phyloP scores from a whole-genome alignment of 2,888 invertebrate genomes.

The Drosophila affinis region DNA sequence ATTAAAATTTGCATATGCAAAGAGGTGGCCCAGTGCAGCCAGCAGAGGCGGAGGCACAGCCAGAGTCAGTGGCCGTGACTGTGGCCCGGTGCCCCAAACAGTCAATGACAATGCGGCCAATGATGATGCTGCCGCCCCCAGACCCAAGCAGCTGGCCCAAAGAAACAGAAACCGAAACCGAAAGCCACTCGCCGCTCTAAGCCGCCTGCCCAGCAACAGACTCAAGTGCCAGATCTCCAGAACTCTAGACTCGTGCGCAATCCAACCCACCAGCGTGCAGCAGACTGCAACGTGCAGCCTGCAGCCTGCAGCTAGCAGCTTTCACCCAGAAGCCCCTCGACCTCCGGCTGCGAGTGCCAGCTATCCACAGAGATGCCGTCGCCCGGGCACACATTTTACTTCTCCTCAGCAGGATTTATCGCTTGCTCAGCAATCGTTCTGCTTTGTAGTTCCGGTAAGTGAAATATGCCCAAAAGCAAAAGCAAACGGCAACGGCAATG shows the following conservation, averaged over 20 bases:
- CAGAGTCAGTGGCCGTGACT: slow-evolving; percentile 1
- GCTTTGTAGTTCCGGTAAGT: slow-evolving; percentile 84
- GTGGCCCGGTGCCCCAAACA: slow-evolving; percentile 16
- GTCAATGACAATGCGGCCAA: slow-evolving; percentile 29
- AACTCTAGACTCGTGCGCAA: slow-evolving; percentile 31
- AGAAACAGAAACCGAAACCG: slow-evolving; percentile 15
- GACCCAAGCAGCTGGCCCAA: slow-evolving; percentile 18
- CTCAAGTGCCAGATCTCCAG: slow-evolving; percentile 43
- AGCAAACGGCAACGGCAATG: slow-evolving; percentile 16
- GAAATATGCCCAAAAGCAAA: slow-evolving; percentile 69
- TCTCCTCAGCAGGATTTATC: slow-evolving; percentile 82
- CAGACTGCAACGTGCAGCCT: background rate
- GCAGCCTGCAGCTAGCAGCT: slow-evolving; percentile 4
- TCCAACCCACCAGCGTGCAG: slow-evolving; percentile 37
- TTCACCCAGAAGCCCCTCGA: slow-evolving; percentile 2
- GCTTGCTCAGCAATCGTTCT: slow-evolving; percentile 84
- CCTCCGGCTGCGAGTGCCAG: slow-evolving; percentile 1
- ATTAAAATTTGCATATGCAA: slow-evolving; percentile 80
- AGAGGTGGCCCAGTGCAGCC: slow-evolving; percentile 4
- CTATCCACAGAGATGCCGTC: slow-evolving; percentile 57
- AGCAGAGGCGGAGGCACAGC: slow-evolving; percentile 24
- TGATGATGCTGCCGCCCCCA: slow-evolving; percentile 21
- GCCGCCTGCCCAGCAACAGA: slow-evolving; percentile 10
- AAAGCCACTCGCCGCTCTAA: slow-evolving; percentile 10
- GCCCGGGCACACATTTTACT: slow-evolving; percentile 67